These are phyloP conservation scores for Xerus rutilus DNA, from an alignment of 2,797 vertebrate genomes.

Conservation along the genomic window DNA sequence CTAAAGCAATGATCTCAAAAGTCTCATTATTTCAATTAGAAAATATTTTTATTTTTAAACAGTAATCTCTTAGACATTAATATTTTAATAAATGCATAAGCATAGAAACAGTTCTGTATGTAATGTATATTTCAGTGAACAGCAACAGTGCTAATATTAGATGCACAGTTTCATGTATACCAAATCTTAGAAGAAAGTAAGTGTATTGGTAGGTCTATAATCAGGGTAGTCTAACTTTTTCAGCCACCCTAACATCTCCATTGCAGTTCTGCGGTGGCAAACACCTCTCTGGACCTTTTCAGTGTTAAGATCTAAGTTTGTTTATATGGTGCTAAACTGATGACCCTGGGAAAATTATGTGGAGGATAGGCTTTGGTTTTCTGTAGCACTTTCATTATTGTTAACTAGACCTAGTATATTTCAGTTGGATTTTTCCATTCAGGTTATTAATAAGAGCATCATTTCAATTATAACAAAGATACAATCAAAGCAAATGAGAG, in stretches of 20 bases:
- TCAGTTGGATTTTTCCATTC: not conserved
- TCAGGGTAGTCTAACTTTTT: not conserved
- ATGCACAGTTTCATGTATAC: not conserved
- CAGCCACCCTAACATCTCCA: not conserved
- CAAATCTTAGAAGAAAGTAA: not conserved
- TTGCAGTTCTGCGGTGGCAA: not conserved
- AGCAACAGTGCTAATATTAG: not conserved
- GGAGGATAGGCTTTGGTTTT: not conserved
- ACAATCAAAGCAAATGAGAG: not conserved
- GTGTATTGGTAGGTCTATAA: accelerated
- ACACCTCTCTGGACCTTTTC: not conserved
- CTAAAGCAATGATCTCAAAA: not conserved
- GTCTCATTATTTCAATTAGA: not conserved
- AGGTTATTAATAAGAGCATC: not conserved
- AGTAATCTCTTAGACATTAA: not conserved
- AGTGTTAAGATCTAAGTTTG: not conserved
- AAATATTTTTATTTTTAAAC: not conserved
- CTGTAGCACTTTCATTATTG: not conserved
- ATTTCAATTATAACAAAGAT: not conserved
- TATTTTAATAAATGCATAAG: not conserved
- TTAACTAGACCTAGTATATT: not conserved
- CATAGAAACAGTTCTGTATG: not conserved
- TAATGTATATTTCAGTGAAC: not conserved
- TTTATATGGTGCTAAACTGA: not conserved
- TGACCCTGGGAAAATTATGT: not conserved